Conservation (phyloP, 2,888 invertebrate genomes). For the Polymixis lichenea region DNA sequence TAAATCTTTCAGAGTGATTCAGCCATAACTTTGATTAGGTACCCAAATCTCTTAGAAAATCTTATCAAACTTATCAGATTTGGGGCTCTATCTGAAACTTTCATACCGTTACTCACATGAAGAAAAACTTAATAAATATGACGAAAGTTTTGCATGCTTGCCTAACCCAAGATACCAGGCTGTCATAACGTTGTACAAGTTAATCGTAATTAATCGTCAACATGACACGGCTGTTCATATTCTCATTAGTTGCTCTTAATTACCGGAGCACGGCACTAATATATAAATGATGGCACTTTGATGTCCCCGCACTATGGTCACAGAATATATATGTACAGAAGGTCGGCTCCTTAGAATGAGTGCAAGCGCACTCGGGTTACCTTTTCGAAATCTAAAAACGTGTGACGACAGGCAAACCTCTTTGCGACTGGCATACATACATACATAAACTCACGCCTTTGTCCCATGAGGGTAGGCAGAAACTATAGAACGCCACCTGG, state of each 20-base stretch:
- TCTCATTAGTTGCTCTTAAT: conserved; percentile 68
- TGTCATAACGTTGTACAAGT: conserved; percentile 43
- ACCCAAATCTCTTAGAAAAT: conserved; percentile 44
- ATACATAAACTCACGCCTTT: too few relatives aligned
- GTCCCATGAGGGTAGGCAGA: too few relatives aligned
- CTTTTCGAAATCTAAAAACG: not conserved
- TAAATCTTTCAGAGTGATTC: conserved; percentile 34
- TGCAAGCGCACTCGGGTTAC: not conserved
- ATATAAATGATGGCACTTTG: conserved; percentile 69
- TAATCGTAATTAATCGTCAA: conserved; percentile 66
- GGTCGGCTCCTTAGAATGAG: not conserved
- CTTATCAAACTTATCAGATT: conserved; percentile 50
- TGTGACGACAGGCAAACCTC: too few relatives aligned
- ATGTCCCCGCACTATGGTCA: conserved; percentile 45
- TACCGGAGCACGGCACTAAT: conserved; percentile 64
- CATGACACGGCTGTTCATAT: conserved; percentile 65
- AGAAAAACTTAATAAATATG: conserved; percentile 42
- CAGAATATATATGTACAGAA: conserved; percentile 13
- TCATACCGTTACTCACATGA: not conserved
- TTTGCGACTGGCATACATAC: too few relatives aligned
- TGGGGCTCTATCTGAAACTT: conserved; percentile 27
- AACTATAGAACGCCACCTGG: too few relatives aligned
- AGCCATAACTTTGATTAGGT: conserved; percentile 33
- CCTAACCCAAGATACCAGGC: conserved; percentile 34
- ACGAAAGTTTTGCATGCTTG: conserved; percentile 32